These are phyloP conservation scores for Nymphalis io DNA, from an alignment of 1,140 invertebrate species.

Conservation along the genomic window DNA sequence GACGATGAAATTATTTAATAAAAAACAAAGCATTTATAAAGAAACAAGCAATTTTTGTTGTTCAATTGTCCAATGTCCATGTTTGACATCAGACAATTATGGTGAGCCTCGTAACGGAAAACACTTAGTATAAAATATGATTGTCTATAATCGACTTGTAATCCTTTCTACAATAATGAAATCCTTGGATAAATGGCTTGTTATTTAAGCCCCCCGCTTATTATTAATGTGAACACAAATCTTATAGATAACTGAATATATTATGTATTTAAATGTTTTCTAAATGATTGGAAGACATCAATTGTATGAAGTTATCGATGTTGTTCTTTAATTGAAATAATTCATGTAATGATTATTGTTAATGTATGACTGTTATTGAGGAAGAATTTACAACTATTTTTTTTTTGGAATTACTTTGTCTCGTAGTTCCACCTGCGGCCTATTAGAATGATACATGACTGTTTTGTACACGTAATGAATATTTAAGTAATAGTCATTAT, in stretches of 20 bases:
- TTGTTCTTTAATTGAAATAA: conserved; percentile 4
- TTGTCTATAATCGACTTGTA: conserved; percentile 31
- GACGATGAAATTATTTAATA: no score
- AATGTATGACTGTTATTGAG: not conserved
- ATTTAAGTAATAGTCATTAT: no score
- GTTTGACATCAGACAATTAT: not conserved
- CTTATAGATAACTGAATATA: conserved; percentile 17
- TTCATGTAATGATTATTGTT: not conserved
- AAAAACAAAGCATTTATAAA: no score
- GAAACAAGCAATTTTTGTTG: no score
- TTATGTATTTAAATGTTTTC: conserved; percentile 12
- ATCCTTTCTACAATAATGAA: conserved; percentile 39
- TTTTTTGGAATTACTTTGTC: no score
- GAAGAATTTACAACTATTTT: no score
- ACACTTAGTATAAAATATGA: conserved; percentile 20
- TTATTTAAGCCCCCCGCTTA: conserved; percentile 21
- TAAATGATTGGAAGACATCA: conserved; percentile 13
- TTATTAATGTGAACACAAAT: conserved; percentile 31
- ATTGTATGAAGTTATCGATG: conserved; percentile 3
- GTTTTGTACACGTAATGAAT: no score
- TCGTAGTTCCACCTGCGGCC: no score
- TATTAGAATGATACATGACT: no score
- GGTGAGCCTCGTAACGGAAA: not conserved
- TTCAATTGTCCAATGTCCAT: not conserved
- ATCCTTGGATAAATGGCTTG: conserved; percentile 30